A percentile compares a stretch with the other conserved stretches of the same genome.
These are phyloP conservation scores for Oncorhynchus masou DNA, from an alignment of 2,113 vertebrate genomes.

Conservation along the genomic window DNA sequence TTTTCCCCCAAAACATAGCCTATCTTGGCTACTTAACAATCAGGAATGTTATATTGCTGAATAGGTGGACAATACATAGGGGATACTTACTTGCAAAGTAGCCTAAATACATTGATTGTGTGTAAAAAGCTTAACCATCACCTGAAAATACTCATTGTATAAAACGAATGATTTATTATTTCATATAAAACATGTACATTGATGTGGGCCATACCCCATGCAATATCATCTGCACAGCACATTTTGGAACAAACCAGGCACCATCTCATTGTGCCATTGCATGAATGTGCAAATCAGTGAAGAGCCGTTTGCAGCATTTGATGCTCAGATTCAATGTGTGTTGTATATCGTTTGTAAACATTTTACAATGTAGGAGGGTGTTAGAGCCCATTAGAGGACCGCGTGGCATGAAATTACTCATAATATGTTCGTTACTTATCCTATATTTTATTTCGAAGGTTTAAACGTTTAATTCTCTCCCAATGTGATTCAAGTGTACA, in stretches of 20 bases:
- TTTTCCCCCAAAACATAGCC: conserved; percentile 61
- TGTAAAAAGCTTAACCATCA: too few species aligned
- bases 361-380: conserved; percentile 77
- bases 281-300: conserved; percentile 84
- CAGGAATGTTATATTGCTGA: not conserved
- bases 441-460: conserved; percentile 71
- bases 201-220: not conserved
- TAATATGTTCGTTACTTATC: conserved; percentile 67
- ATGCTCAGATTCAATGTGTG: conserved; percentile 76
- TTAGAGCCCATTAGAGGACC: conserved; percentile 73
- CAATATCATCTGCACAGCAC: conserved; percentile 62
- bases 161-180: not conserved
- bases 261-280: conserved; percentile 71
- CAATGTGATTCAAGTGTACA: conserved; percentile 66
- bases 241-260: conserved; percentile 70
- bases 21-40: too few species aligned
- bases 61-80: not conserved
- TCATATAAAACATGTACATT: conserved; percentile 3
- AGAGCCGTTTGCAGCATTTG: conserved; percentile 81
- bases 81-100: not conserved
- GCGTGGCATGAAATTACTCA: conserved; percentile 65
- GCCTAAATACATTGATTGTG: not conserved
- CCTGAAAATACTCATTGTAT: not conserved
- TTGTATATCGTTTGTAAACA: conserved; percentile 85
- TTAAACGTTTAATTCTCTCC: conserved; percentile 64